Conservation (phyloP, 2,888 invertebrate species). For the Belgica antarctica region DNA sequence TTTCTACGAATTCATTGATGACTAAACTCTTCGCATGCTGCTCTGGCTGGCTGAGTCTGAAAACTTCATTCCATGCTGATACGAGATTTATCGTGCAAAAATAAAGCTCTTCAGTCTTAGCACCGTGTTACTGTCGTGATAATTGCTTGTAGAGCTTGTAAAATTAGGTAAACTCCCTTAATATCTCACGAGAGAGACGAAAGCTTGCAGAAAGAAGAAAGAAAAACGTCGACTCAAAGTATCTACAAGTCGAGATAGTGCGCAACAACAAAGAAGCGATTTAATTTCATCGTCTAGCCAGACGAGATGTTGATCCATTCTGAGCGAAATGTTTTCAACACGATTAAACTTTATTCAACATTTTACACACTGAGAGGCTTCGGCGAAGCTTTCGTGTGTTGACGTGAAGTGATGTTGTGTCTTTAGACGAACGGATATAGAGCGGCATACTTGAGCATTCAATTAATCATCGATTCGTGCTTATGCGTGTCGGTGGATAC, state of each 20-base stretch:
- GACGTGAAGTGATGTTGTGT: too few species aligned
- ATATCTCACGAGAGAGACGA: neutral
- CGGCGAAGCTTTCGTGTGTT: too few species aligned
- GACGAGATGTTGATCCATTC: neutral
- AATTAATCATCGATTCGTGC: neutral
- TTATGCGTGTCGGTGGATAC: neutral
- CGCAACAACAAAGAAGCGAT: constrained; percentile 12
- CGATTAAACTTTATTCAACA: neutral
- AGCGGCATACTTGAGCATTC: neutral
- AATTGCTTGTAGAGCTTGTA: constrained; percentile 1
- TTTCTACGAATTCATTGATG: too few species aligned
- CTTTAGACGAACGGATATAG: too few species aligned
- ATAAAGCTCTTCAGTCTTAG: neutral
- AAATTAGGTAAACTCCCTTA: neutral
- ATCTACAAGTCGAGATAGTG: too few species aligned
- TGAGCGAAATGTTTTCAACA: neutral
- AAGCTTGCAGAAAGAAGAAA: neutral
- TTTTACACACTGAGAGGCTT: constrained; percentile 5
- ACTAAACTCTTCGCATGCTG: too few species aligned
- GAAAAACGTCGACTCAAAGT: neutral
- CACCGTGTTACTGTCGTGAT: neutral
- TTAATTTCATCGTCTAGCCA: neutral
- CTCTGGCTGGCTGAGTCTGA: too few species aligned
- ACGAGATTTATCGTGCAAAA: constrained; percentile 18
- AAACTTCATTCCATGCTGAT: constrained; percentile 2